A percentile compares a stretch with the other conserved stretches of the same genome.
Conservation (phyloP, 2,888 invertebrate species). For the Physocephala rufipes region DNA sequence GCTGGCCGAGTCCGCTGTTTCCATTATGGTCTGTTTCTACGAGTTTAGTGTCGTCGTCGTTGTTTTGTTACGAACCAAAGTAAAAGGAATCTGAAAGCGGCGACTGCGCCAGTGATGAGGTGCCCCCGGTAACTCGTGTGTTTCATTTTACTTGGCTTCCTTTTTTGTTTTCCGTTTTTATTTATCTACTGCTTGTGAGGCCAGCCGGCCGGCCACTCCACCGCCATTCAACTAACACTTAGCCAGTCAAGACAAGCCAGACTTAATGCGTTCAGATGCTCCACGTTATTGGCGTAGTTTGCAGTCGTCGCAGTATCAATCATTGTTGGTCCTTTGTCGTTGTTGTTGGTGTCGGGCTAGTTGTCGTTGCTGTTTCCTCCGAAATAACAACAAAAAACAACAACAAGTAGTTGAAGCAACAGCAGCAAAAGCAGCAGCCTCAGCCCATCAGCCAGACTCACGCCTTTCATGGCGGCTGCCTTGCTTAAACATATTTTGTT, state of each 20-base stretch:
- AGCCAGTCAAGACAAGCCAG: conserved; percentile 10
- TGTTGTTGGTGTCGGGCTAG: conserved; percentile 19
- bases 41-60: conserved; percentile 16
- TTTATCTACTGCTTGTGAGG: conserved; percentile 27
- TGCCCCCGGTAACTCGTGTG: conserved; percentile 13
- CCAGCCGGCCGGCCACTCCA: conserved; percentile 33
- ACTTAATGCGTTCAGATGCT: conserved; percentile 26
- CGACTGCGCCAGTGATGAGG: conserved; percentile 1
- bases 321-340: no score
- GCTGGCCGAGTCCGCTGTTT: conserved; percentile 8
- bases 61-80: conserved; percentile 2
- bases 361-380: conserved; percentile 24
- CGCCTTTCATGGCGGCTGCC: conserved; percentile 18
- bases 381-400: no score
- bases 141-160: conserved; percentile 19
- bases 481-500: not conserved
- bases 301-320: not conserved
- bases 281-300: conserved; percentile 13
- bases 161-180: conserved; percentile 29
- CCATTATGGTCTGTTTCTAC: not conserved
- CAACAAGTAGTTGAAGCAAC: no score
- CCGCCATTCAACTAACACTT: conserved; percentile 4
- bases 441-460: conserved; percentile 18
- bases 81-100: not conserved
- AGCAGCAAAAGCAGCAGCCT: not conserved